Conservation (phyloP, 2,113 vertebrate genomes). For the Pelecanus crispus region DNA sequence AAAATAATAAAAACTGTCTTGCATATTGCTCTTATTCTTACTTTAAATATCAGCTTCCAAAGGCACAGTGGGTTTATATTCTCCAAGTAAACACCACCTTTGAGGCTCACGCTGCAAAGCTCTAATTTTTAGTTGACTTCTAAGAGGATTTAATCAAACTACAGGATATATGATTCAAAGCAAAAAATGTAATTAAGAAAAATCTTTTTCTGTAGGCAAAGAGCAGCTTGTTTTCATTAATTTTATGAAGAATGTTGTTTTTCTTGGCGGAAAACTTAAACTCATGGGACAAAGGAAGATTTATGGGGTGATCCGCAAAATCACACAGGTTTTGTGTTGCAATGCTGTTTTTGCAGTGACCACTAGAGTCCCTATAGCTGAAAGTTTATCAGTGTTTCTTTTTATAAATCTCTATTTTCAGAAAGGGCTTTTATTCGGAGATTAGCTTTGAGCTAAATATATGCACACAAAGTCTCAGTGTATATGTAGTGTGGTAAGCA, state of each 20-base stretch:
- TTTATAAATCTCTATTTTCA: slow-evolving; percentile 49
- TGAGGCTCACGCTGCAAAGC: neutral
- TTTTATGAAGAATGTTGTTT: slow-evolving; percentile 70
- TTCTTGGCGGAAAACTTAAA: slow-evolving; percentile 61
- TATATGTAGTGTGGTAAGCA: neutral
- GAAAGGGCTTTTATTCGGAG: slow-evolving; percentile 10
- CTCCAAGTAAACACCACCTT: slow-evolving; percentile 1
- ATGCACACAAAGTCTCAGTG: neutral
- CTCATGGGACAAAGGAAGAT: slow-evolving; percentile 21
- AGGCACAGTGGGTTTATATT: slow-evolving; percentile 25
- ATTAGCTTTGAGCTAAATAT: slow-evolving; percentile 42
- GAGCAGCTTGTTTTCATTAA: slow-evolving; percentile 72
- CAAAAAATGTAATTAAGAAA: slow-evolving; percentile 70
- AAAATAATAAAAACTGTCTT: slow-evolving; percentile 49
- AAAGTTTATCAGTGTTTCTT: slow-evolving; percentile 51
- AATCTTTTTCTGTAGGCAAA: slow-evolving; percentile 63
- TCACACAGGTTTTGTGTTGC: slow-evolving; percentile 43
- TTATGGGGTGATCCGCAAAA: slow-evolving; percentile 44
- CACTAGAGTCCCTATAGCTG: slow-evolving; percentile 19
- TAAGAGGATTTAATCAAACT: slow-evolving; percentile 65
- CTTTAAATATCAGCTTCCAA: slow-evolving; percentile 21
- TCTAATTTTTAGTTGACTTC: slow-evolving; percentile 55
- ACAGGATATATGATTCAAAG: slow-evolving; percentile 65
- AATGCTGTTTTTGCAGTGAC: slow-evolving; percentile 32
- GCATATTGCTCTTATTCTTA: slow-evolving; percentile 1